Evolutionary conservation across 2,113 vertebrate species (phyloP).

Genomic region (Ctenodactylus gundi): DNA sequence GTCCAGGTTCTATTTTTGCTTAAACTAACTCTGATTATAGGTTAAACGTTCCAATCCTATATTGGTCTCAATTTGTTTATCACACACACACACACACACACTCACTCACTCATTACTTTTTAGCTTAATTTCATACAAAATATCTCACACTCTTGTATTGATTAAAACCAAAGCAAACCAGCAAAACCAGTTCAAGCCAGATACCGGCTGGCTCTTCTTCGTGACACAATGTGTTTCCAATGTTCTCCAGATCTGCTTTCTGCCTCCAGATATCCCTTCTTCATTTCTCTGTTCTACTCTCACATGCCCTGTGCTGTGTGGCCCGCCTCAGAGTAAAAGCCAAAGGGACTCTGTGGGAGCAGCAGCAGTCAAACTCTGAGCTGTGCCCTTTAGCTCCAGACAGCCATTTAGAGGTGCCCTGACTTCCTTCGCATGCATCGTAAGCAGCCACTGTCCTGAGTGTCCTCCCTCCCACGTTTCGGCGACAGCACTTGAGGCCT

Average conservation of each 20-base stretch:
- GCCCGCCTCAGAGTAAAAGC: too few species aligned
- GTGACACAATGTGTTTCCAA: background rate
- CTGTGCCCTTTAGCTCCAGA: too few species aligned
- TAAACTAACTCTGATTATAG: background rate
- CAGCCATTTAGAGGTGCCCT: background rate
- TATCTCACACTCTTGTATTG: background rate
- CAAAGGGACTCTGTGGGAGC: too few species aligned
- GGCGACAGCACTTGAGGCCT: too few species aligned
- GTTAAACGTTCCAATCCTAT: background rate
- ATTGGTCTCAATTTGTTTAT: background rate
- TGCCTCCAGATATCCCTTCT: background rate
- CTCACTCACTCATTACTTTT: background rate
- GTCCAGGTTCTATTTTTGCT: background rate
- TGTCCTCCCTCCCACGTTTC: background rate
- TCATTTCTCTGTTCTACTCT: background rate
- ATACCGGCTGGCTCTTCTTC: background rate
- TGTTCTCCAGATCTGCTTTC: background rate
- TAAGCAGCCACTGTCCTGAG: background rate
- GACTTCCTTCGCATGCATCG: background rate
- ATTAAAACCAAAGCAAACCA: background rate
- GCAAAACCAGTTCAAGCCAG: background rate
- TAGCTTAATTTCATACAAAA: background rate
- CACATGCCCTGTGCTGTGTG: background rate
- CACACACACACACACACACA: too few species aligned
- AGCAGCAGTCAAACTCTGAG: background rate